Evolutionary conservation across 2,888 invertebrate species (phyloP).

Genomic region (Augochlorella aurata): DNA sequence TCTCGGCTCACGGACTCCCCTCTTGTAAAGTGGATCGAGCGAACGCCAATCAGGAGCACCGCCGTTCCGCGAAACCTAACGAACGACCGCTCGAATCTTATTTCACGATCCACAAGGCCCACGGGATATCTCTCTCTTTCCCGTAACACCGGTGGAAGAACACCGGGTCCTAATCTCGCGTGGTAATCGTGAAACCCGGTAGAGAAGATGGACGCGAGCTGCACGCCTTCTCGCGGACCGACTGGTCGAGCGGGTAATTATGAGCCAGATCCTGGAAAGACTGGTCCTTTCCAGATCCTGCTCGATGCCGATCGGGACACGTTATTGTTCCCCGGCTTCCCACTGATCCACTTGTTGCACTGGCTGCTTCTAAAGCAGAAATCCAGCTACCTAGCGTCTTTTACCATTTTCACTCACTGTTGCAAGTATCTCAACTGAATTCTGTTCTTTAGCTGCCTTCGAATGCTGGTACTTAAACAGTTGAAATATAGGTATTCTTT

Average conservation of each 20-base stretch:
- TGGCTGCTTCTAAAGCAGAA: not conserved
- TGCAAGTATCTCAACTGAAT: too few relatives aligned
- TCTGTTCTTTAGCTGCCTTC: too few relatives aligned
- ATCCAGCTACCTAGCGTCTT: too few relatives aligned
- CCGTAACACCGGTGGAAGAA: slow-evolving; percentile 41
- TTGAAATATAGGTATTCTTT: too few relatives aligned
- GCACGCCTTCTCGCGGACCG: slow-evolving; percentile 36
- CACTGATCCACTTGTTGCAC: not conserved
- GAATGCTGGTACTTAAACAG: too few relatives aligned
- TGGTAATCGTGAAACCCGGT: slow-evolving; percentile 44
- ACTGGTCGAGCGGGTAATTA: slow-evolving; percentile 36
- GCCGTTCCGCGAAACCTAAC: slow-evolving; percentile 31
- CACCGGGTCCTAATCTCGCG: slow-evolving; percentile 45
- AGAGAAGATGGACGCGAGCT: slow-evolving; percentile 26
- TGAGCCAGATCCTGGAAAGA: slow-evolving; percentile 9
- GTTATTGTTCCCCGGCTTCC: not conserved
- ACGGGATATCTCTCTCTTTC: slow-evolving; percentile 22
- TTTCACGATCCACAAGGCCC: slow-evolving; percentile 21
- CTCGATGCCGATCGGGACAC: not conserved
- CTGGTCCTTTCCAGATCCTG: slow-evolving; percentile 9
- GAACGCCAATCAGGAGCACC: slow-evolving; percentile 57
- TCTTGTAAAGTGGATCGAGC: slow-evolving; percentile 62
- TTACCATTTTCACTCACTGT: too few relatives aligned
- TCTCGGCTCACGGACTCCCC: slow-evolving; percentile 48
- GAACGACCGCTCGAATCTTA: slow-evolving; percentile 37